Base-by-base conservation (phyloP, 1,140 invertebrate species). In the Macrobrachium nipponense region DNA sequence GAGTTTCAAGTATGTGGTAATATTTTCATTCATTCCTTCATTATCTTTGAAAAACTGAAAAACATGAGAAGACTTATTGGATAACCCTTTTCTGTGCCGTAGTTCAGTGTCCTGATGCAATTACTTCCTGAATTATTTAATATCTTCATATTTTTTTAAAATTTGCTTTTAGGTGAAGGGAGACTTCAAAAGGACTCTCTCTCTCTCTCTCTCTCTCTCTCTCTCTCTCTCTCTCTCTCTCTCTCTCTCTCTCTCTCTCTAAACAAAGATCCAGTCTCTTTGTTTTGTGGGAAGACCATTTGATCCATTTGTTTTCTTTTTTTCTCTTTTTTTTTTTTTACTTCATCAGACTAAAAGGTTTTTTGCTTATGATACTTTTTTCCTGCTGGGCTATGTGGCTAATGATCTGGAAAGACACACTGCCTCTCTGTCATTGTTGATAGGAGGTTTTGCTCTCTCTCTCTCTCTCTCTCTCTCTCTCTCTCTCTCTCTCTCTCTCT, bases 401-500 rank as follows among this genome's bases (percentile, higher is more conserved):
- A 20, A 23, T 23, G 18, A 23, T 11, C 64, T 15, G 64, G 18
- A 20, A 20, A 20, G 15, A n/a, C 11, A 20, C 2, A n/a, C 11
- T 66, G 18, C 15, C 11, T 17, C 64, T 14, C 11, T 66, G 18
- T 66, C 64, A 20, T 15, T 66, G 7, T 66, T 23, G 18, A 4
- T 36, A 5, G 18, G 8, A n/a, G 8, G 18, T 2, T 8, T 17
- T 23, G 18, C 64, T 66, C 17, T 66, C 17, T 14, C 17, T 17
- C 17, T 66, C 11, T 11, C 64, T 66, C 17, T 11, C 64, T 14
- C 64, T 66, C 64, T 66, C 64, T 66, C 64, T 66, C 64, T 66
- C 64, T 66, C 64, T 66, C 64, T 66, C 64, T 66, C 64, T 66
- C 64, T 66, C 64, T 66, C 64, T 66, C 64, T 66, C 64, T 66